These are phyloP conservation scores for Brachymystax lenok DNA, from an alignment of 2,797 vertebrate genomes.

Conservation along the genomic window DNA sequence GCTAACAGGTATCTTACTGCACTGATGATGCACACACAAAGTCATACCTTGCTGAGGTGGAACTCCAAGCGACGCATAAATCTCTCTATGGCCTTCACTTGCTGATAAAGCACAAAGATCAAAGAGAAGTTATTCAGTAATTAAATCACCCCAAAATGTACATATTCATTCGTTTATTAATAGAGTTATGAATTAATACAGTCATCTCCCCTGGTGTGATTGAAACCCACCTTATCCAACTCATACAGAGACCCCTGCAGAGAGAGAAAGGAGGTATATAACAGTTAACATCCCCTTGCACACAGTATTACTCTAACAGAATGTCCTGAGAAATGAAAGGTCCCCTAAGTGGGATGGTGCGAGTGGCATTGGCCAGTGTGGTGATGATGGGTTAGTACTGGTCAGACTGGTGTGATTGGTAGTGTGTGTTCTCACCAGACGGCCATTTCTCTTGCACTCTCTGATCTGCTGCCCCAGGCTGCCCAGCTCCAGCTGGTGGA, in stretches of 20 bases:
- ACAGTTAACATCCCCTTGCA: slow-evolving; percentile 47
- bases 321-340: neutral
- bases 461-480: slow-evolving; percentile 88
- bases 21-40: neutral
- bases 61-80: slow-evolving; percentile 92
- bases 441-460: slow-evolving; percentile 91
- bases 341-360: neutral
- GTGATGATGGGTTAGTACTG: neutral
- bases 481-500: slow-evolving; percentile 91
- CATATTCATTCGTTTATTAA: neutral
- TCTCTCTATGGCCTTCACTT: slow-evolving; percentile 93
- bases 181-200: neutral
- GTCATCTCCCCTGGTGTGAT: slow-evolving; percentile 21
- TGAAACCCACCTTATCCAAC: slow-evolving; percentile 68
- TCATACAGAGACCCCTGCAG: slow-evolving; percentile 69
- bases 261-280: slow-evolving; percentile 22
- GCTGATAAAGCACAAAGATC: slow-evolving; percentile 63
- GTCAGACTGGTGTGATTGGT: slow-evolving; percentile 28
- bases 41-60: slow-evolving; percentile 89
- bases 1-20: too few relatives aligned
- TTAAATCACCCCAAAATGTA: neutral
- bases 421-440: slow-evolving; percentile 80
- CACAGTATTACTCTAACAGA: slow-evolving; percentile 16
- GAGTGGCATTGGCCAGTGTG: neutral
- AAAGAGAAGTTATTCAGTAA: slow-evolving; percentile 13